A percentile compares a stretch with the other conserved stretches of the same genome.
Conservation (phyloP, 2,888 invertebrate genomes). For the Imbricaverruca yamaguchii region DNA sequence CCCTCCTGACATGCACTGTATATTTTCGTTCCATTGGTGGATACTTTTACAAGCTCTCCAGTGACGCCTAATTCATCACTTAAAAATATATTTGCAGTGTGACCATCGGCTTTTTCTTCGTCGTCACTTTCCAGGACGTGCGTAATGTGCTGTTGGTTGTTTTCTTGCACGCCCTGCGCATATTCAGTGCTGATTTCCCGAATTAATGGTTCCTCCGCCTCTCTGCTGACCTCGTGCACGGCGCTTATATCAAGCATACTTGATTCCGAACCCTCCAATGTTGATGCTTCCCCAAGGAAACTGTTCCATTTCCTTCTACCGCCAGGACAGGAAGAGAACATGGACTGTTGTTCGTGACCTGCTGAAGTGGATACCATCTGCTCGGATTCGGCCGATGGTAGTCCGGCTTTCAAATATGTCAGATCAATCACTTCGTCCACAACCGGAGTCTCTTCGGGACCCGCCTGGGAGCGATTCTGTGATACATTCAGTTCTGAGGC, state of each 20-base stretch:
- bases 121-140: background rate
- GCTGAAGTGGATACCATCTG: background rate
- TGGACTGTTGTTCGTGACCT: background rate
- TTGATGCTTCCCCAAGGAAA: too few species aligned
- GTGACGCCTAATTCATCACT: background rate
- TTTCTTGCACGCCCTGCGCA: background rate
- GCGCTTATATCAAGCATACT: background rate
- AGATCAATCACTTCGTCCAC: background rate
- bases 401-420: background rate
- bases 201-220: background rate
- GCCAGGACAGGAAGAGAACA: background rate
- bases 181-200: background rate
- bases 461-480: too few species aligned
- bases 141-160: background rate
- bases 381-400: background rate
- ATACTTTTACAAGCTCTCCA: background rate
- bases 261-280: background rate
- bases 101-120: background rate
- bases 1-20: background rate
- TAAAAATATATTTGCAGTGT: background rate
- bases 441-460: too few species aligned
- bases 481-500: too few species aligned
- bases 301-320: background rate
- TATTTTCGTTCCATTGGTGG: background rate
- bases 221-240: background rate